Conservation (phyloP, 2,888 invertebrate species). For the Tipula vernalis region DNA sequence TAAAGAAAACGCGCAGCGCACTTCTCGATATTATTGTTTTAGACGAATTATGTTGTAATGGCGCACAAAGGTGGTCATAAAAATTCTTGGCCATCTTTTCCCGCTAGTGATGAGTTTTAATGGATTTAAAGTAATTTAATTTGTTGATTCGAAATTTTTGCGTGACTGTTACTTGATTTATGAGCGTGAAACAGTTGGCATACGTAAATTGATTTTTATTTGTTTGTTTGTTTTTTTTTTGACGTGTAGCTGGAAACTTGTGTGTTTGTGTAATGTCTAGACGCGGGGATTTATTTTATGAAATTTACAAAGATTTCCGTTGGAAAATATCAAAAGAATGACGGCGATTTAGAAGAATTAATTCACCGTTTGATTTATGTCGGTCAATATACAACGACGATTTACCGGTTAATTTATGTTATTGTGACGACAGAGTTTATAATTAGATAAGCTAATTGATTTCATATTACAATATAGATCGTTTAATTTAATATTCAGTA, state of each 20-base stretch:
- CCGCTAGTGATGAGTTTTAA: background rate
- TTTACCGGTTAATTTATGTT: too few species aligned
- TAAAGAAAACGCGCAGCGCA: background rate
- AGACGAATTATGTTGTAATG: background rate
- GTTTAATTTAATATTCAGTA: too few species aligned
- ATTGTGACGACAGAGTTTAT: too few species aligned
- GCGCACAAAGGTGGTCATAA: background rate
- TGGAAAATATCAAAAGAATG: too few species aligned
- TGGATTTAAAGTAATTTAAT: background rate
- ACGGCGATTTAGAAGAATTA: too few species aligned
- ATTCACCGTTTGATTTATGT: too few species aligned
- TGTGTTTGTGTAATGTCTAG: background rate
- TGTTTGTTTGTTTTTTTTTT: too few species aligned
- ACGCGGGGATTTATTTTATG: background rate
- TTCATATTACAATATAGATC: too few species aligned
- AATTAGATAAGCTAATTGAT: too few species aligned
- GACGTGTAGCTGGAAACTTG: background rate
- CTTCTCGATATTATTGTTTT: background rate
- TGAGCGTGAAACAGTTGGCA: background rate
- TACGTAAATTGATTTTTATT: background rate
- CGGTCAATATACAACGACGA: too few species aligned
- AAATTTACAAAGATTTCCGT: background rate
- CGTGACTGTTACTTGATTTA: background rate
- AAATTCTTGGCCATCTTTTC: background rate
- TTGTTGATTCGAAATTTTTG: background rate